phyloP scores from a whole-genome alignment of 2,797 vertebrate genomes.

The Amazona finschi region DNA sequence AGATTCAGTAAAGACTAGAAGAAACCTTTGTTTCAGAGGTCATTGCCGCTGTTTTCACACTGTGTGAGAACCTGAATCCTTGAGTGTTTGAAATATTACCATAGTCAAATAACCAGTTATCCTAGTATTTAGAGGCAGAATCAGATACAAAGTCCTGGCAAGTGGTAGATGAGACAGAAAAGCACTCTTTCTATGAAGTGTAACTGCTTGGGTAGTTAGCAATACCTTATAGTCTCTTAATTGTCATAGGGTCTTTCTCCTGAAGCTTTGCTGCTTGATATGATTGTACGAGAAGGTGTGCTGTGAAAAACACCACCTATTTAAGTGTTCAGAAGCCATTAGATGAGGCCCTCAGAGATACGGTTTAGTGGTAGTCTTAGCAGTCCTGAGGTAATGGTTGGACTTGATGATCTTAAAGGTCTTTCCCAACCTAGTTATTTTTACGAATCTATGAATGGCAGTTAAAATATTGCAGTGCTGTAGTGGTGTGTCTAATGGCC shows the following conservation, averaged over 20 bases:
- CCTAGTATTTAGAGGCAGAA: neutral
- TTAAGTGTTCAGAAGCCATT: neutral
- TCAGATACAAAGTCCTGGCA: neutral
- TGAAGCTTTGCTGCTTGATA: neutral
- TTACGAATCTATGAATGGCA: neutral
- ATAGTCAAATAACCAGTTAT: neutral
- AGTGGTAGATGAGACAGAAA: neutral
- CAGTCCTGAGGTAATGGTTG: neutral
- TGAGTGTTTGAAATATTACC: neutral
- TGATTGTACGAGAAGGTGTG: neutral
- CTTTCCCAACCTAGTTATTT: neutral
- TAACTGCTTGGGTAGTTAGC: neutral
- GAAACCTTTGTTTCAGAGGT: neutral
- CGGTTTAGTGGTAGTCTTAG: neutral
- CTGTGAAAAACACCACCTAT: neutral
- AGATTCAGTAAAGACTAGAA: neutral
- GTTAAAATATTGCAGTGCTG: neutral
- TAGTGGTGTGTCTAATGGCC: neutral
- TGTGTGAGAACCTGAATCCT: neutral
- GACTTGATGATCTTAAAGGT: neutral
- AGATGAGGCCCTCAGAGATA: neutral
- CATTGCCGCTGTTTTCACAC: neutral
- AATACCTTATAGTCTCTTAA: neutral
- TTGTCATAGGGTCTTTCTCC: neutral
- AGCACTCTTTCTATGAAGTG: neutral